Percentiles rank a stretch among this genome's conserved stretches.
Evolutionary conservation across 2,113 vertebrate genomes (phyloP).

Genomic region (Apodemus sylvaticus): DNA sequence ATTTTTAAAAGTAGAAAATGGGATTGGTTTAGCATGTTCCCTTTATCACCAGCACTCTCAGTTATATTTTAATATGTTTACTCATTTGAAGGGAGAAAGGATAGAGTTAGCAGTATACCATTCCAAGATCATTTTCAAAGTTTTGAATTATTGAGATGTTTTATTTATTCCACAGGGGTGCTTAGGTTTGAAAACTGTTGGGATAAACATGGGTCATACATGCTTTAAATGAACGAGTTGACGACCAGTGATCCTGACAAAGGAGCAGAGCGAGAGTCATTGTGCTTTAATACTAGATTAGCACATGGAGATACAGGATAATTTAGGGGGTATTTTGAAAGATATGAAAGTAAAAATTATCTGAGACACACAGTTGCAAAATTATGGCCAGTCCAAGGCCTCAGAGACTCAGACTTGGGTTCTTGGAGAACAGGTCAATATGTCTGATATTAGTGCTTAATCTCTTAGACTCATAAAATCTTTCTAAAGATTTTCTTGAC

Average conservation of each 20-base stretch:
- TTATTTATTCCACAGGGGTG: conserved; percentile 36
- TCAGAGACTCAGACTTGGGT: not conserved
- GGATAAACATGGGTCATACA: not conserved
- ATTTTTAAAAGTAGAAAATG: conserved; percentile 50
- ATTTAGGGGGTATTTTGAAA: not conserved
- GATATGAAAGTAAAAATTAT: not conserved
- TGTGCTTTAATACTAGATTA: not conserved
- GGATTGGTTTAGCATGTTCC: not conserved
- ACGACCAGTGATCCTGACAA: conserved; percentile 24
- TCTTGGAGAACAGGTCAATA: not conserved
- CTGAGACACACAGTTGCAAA: not conserved
- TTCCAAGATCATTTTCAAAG: conserved; percentile 46
- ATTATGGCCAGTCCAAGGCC: not conserved
- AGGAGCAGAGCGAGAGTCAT: not conserved
- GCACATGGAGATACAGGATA: not conserved
- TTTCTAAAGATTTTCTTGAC: not conserved
- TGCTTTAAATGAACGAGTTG: not conserved
- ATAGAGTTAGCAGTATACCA: not conserved
- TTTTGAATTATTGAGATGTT: conserved; percentile 54
- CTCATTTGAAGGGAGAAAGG: conserved; percentile 16
- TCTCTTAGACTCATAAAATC: not conserved
- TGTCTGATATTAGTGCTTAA: not conserved
- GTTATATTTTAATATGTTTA: conserved; percentile 8
- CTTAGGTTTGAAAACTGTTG: not conserved
- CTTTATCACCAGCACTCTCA: conserved; percentile 12